Base-by-base conservation (phyloP, 2,113 vertebrate species). In the Burhinus oedicnemus region DNA sequence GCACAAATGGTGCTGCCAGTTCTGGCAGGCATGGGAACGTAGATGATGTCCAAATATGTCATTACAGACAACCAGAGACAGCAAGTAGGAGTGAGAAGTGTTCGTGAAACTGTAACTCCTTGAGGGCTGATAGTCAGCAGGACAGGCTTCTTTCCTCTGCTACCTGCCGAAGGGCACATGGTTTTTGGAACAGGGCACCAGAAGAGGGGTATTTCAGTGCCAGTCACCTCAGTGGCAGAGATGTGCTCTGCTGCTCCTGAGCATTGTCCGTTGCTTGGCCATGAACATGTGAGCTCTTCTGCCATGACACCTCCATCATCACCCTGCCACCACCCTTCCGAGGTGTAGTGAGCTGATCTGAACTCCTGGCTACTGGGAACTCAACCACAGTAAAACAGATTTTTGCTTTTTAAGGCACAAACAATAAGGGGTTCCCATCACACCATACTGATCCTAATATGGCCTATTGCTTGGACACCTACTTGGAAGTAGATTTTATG, bases 101-200 rank as follows among this genome's bases (percentile, higher is more conserved):
- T 8, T 17, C 19, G 14, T 45, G 70, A 51, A 79, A 45, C 34
- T 11, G 1, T 19, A 85, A 65, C 19, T 58, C 34, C 21, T n/a
- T 21, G 22, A 66, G 61, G 25, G 25, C 45, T 64, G 18, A 29
- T 29, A 17, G 38, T 64, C 38, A 42, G 62, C 17, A 42, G 62
- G 62, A 30, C 6, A 21, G 38, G 38, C 27, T 42, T 29, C 36
- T 42, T 64, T 42, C 17, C 38, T 42, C 6, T 45, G 29, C 11
- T 70, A 13, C 32, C 51, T 45, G n/a, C 36, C 0, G 0, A 90
- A 83, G 22, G 32, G 25, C 47, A 68, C 0, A 0, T 9, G 14
- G 5, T 3, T 60, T 36, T 26, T 26, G 60, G 19, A 51, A 55
- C 42, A 84, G 61, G 51, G 42, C 12, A 34, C 32, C n/a, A 30